Evolutionary conservation across 2,888 invertebrate species (phyloP).

Genomic region (Tholera decimalis): DNA sequence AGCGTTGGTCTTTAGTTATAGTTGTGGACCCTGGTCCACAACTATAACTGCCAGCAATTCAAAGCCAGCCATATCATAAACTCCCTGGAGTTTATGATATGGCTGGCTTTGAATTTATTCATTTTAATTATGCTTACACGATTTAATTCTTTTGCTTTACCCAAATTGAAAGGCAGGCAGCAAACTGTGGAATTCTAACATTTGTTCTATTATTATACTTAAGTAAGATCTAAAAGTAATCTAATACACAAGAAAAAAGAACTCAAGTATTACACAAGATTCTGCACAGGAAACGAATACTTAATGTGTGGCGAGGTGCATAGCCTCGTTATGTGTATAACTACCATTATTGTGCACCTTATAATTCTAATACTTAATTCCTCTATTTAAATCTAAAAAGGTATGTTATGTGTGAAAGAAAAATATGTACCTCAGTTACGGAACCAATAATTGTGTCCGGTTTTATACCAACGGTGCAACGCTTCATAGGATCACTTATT

Average conservation of each 20-base stretch:
- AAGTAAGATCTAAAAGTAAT: constrained; percentile 5
- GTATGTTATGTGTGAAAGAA: not conserved
- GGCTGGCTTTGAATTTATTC: not conserved
- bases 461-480: not conserved
- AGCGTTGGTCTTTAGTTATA: too few species aligned
- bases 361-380: constrained; percentile 12
- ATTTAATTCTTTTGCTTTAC: not conserved
- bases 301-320: not conserved
- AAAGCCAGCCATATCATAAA: too few species aligned
- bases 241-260: not conserved
- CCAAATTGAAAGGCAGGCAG: not conserved
- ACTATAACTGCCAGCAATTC: too few species aligned
- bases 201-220: not conserved
- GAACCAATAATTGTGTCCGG: not conserved
- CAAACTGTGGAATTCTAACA: not conserved
- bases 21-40: too few species aligned
- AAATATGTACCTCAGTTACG: too few species aligned
- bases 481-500: not conserved
- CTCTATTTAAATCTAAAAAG: constrained; percentile 20
- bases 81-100: too few species aligned
- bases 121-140: not conserved
- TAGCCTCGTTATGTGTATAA: not conserved
- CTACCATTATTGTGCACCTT: not conserved
- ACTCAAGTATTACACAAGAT: constrained; percentile 18
- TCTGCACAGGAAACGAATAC: constrained; percentile 11